A percentile compares a stretch with the other conserved stretches of the same genome.
These are phyloP conservation scores for Sarotherodon lohbergeri DNA, from an alignment of 2,113 vertebrate genomes.

Conservation along the genomic window DNA sequence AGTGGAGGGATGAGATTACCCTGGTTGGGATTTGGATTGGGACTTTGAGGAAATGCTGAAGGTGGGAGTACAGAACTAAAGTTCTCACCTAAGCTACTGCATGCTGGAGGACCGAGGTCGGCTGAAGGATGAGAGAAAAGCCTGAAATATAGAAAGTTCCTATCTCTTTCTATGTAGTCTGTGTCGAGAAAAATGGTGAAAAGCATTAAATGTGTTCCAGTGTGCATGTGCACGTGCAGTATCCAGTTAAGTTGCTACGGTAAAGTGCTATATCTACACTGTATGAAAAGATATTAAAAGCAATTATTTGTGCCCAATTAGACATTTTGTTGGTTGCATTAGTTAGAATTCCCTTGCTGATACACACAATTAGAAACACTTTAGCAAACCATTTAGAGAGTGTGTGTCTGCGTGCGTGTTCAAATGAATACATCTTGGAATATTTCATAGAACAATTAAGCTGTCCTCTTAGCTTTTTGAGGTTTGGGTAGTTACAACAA, in stretches of 20 bases:
- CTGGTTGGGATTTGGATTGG: conserved; percentile 63
- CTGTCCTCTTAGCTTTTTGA: neutral
- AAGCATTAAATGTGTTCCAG: neutral
- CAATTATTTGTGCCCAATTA: conserved; percentile 30
- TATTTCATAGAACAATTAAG: conserved; percentile 21
- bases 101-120: neutral
- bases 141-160: neutral
- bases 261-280: neutral
- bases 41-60: conserved; percentile 63
- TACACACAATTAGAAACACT: conserved; percentile 23
- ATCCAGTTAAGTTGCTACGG: neutral
- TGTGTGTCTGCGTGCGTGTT: neutral
- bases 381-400: neutral
- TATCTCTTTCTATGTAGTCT: neutral
- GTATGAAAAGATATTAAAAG: neutral
- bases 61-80: conserved; percentile 47
- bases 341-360: conserved; percentile 3
- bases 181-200: neutral
- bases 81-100: conserved; percentile 60
- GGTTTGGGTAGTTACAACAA: neutral
- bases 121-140: conserved; percentile 25
- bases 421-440: neutral
- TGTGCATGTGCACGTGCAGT: neutral
- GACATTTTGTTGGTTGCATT: conserved; percentile 20
- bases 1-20: conserved; percentile 66